Percentiles rank a stretch among this genome's conserved stretches.
Conservation (phyloP, 2,888 invertebrate genomes). For the Melitaea athalia region DNA sequence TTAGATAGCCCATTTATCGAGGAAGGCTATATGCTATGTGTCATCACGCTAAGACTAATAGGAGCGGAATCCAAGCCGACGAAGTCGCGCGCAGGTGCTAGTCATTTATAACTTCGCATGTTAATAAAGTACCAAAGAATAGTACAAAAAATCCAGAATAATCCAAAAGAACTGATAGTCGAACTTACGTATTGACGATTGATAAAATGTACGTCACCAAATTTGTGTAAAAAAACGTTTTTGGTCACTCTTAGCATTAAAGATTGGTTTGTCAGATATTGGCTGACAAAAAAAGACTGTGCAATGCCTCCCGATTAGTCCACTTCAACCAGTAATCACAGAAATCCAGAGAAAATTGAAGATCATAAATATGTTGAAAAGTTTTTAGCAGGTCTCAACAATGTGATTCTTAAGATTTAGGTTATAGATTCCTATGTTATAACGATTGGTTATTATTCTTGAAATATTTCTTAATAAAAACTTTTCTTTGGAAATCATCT, state of each 20-base stretch:
- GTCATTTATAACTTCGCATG: conserved; percentile 39
- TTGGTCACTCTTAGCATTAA: conserved; percentile 36
- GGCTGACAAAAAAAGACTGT: conserved; percentile 8
- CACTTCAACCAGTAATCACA: conserved; percentile 17
- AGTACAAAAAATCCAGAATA: conserved; percentile 26
- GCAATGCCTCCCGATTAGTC: neutral
- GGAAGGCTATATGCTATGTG: too few relatives aligned
- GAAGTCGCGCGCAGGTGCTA: too few relatives aligned
- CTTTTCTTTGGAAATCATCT: too few relatives aligned
- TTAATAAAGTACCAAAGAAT: conserved; percentile 26
- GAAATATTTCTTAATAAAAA: too few relatives aligned
- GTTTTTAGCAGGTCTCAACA: conserved; percentile 34
- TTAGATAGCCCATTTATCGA: too few relatives aligned
- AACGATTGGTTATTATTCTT: too few relatives aligned
- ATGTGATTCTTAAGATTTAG: too few relatives aligned
- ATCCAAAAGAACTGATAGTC: conserved; percentile 39
- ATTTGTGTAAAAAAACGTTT: conserved; percentile 41
- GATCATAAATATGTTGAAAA: conserved; percentile 38
- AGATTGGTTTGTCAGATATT: conserved; percentile 18
- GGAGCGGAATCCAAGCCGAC: too few relatives aligned
- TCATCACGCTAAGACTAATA: too few relatives aligned
- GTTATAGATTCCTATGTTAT: too few relatives aligned
- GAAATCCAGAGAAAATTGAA: conserved; percentile 40
- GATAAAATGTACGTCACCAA: conserved; percentile 41
- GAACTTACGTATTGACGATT: conserved; percentile 41